Conservation (phyloP, 23 tunicate genomes). For the Diplosoma virens region DNA sequence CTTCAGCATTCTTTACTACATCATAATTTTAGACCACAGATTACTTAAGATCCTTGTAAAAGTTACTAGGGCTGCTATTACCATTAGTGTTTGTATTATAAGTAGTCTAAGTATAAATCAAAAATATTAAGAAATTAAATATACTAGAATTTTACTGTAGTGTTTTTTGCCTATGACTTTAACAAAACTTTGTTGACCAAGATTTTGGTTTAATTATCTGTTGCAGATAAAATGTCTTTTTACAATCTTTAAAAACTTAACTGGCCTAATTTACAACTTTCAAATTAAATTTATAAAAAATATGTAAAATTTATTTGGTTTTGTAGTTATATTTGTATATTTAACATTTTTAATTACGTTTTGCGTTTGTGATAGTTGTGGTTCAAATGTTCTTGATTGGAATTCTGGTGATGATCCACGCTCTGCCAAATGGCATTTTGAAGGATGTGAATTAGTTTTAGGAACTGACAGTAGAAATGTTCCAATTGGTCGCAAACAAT, state of each 20-base stretch:
- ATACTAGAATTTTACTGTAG: too few species aligned
- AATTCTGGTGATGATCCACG: background rate
- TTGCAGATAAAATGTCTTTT: background rate
- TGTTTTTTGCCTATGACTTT: too few species aligned
- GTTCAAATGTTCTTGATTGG: conserved; percentile 5
- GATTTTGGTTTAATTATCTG: too few species aligned
- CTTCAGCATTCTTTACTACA: too few species aligned
- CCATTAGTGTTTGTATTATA: too few species aligned
- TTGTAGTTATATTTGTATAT: background rate
- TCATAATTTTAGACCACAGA: too few species aligned
- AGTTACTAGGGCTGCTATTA: too few species aligned
- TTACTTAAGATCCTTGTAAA: too few species aligned
- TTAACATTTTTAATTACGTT: background rate
- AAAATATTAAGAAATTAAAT: too few species aligned
- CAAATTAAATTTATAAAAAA: background rate
- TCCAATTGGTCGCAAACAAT: background rate
- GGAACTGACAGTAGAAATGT: conserved; percentile 4
- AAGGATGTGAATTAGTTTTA: conserved; percentile 5
- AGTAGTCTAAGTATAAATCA: too few species aligned
- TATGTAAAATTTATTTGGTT: too few species aligned
- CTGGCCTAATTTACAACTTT: background rate
- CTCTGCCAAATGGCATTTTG: conserved; percentile 10
- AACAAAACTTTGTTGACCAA: too few species aligned
- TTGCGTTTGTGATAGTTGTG: background rate
- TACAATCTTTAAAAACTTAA: background rate